Evolutionary conservation across 1,140 invertebrate genomes (phyloP).

Genomic region (Dreissena polymorpha): DNA sequence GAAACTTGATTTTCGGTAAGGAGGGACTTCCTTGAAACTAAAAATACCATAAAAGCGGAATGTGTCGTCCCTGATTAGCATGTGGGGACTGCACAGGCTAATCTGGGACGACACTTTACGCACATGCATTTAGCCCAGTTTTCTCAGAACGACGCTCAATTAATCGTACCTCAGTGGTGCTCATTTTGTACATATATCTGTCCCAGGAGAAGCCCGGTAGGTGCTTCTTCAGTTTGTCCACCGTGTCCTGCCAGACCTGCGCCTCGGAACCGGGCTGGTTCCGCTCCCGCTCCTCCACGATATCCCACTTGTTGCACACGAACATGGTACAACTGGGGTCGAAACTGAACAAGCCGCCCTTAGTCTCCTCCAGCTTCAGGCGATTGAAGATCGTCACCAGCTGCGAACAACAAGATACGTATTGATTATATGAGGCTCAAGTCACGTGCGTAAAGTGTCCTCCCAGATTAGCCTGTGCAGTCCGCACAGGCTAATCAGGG

Average conservation of each 20-base stretch:
- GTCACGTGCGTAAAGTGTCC: too few relatives aligned
- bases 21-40: too few relatives aligned
- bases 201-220: slow-evolving; percentile 40
- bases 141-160: background rate
- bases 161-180: slow-evolving; percentile 50
- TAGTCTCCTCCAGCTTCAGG: background rate
- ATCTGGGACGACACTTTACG: too few relatives aligned
- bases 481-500: too few relatives aligned
- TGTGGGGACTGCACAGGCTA: background rate
- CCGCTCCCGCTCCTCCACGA: slow-evolving; percentile 40
- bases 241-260: slow-evolving; percentile 55
- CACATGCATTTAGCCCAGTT: too few relatives aligned
- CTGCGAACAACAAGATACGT: background rate
- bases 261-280: slow-evolving; percentile 32
- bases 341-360: slow-evolving; percentile 35
- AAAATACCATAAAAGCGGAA: too few relatives aligned
- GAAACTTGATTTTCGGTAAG: too few relatives aligned
- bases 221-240: slow-evolving; percentile 38
- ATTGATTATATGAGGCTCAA: too few relatives aligned
- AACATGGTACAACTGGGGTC: slow-evolving; percentile 59
- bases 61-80: too few relatives aligned
- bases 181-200: slow-evolving; percentile 59
- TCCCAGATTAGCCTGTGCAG: too few relatives aligned
- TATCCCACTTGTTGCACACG: slow-evolving; percentile 66
- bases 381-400: background rate